These are phyloP conservation scores for Henricia sp. DNA, from an alignment of 53 echinoderm and acorn worm genomes.

Conservation along the genomic window DNA sequence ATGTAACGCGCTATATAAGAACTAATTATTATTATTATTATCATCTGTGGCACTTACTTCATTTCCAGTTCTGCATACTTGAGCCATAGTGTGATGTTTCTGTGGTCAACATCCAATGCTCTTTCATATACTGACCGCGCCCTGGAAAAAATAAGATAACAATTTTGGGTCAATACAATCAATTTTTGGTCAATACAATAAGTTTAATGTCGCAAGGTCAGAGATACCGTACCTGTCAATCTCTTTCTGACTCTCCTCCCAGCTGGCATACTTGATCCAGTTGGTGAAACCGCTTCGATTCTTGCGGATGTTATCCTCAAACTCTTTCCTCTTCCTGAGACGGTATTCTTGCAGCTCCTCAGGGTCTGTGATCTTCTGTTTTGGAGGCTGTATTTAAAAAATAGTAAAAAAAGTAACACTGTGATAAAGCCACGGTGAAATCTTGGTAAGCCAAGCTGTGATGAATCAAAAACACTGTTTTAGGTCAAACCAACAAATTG, in stretches of 20 bases:
- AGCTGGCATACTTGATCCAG: conserved; percentile 99
- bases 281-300: conserved; percentile 81
- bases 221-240: conserved; percentile 92
- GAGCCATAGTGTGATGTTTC: conserved; percentile 95
- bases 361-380: conserved; percentile 98
- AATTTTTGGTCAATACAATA: neutral
- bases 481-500: no score
- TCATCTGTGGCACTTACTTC: conserved; percentile 96
- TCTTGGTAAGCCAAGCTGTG: no score
- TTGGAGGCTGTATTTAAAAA: conserved; percentile 92
- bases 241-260: conserved; percentile 97
- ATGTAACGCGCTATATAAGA: no score
- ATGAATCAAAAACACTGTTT: no score
- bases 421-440: no score
- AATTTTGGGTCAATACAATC: neutral
- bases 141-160: conserved; percentile 58
- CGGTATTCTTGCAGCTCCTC: conserved; percentile 97
- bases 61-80: conserved; percentile 99
- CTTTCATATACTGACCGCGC: conserved; percentile 96
- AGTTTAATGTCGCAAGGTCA: neutral
- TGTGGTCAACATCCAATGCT: conserved; percentile 95
- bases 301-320: conserved; percentile 97
- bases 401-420: no score
- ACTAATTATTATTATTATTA: no score
- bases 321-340: conserved; percentile 95